phyloP scores from a whole-genome alignment of 30 jellyfish, hydroid and myxozoan species.

The Pseudorhiza aurosa region DNA sequence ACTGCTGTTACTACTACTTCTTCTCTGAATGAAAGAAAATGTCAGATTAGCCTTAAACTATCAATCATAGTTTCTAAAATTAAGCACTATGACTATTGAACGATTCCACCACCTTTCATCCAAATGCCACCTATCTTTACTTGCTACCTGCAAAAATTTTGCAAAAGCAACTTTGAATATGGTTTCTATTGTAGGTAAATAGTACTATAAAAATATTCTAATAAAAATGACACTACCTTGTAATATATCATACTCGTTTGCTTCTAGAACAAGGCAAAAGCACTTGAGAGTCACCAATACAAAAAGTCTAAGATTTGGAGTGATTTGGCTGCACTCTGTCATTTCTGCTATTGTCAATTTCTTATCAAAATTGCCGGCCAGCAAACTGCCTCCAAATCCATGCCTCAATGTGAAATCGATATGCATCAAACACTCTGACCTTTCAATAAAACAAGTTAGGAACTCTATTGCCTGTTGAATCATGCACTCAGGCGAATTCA shows the following conservation, averaged over 20 bases:
- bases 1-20: too few species aligned
- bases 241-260: neutral
- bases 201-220: too few species aligned
- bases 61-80: too few species aligned
- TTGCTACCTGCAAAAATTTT: too few species aligned
- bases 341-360: neutral
- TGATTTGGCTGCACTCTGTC: neutral
- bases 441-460: neutral
- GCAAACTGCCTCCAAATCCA: slow-evolving; percentile 43
- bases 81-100: too few species aligned
- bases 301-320: neutral
- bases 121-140: too few species aligned
- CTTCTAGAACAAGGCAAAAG: neutral
- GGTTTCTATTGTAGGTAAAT: too few species aligned
- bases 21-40: too few species aligned
- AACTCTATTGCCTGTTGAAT: neutral
- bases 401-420: neutral
- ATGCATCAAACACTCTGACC: neutral
- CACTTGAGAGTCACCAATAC: slow-evolving; percentile 6
- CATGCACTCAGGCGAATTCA: neutral
- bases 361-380: neutral
- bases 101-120: too few species aligned
- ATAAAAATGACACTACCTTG: neutral
- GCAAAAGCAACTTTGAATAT: too few species aligned
- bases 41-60: too few species aligned